These are phyloP conservation scores for Heliconius sara DNA, from an alignment of 2,888 invertebrate genomes.

Conservation along the genomic window DNA sequence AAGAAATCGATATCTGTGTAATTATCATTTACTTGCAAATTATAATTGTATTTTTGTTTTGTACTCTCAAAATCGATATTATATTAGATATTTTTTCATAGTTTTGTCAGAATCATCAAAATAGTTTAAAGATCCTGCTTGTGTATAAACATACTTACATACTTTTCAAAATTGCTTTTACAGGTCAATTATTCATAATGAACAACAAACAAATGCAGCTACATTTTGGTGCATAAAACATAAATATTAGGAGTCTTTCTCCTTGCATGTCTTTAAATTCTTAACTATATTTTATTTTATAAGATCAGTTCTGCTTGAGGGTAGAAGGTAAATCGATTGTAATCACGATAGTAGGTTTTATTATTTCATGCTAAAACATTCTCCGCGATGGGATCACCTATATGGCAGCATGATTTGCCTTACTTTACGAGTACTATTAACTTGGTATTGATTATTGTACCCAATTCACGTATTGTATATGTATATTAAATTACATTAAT, in stretches of 20 bases:
- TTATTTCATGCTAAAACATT: conserved; percentile 76
- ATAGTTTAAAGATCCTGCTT: no score
- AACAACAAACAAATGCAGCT: conserved; percentile 60
- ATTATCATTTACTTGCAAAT: background rate
- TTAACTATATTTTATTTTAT: conserved; percentile 59
- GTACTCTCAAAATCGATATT: no score
- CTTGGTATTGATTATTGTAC: conserved; percentile 24
- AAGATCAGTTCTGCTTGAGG: conserved; percentile 72
- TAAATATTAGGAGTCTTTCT: conserved; percentile 64
- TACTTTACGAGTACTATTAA: conserved; percentile 23
- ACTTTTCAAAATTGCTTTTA: conserved; percentile 61
- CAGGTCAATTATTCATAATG: conserved; percentile 78
- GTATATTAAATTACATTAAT: conserved; percentile 10
- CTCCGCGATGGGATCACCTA: conserved; percentile 50
- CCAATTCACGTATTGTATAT: conserved; percentile 5
- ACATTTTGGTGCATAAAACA: conserved; percentile 72
- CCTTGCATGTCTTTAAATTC: conserved; percentile 51
- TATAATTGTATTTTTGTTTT: no score
- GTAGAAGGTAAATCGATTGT: conserved; percentile 71
- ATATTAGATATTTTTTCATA: no score
- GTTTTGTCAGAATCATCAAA: no score
- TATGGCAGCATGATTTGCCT: conserved; percentile 27
- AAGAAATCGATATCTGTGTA: background rate
- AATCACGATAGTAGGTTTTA: conserved; percentile 75
- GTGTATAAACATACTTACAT: no score